Percentiles rank a stretch among this genome's conserved stretches.
Conservation (phyloP, 2,888 invertebrate species). For the Gisinianus flammeolus region DNA sequence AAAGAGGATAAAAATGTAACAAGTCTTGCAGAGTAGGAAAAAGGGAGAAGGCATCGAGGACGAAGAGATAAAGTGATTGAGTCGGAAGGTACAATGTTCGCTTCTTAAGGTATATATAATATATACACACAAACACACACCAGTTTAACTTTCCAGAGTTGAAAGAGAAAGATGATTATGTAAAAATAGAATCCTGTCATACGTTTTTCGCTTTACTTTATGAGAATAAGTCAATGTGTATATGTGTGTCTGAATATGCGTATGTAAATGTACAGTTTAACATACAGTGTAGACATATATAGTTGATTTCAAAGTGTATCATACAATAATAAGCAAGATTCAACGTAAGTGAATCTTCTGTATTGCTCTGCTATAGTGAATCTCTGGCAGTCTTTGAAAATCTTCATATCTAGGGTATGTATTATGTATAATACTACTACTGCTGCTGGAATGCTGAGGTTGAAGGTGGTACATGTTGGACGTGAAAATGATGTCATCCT, state of each 20-base stretch:
- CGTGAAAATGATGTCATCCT: conserved; percentile 29
- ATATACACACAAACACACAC: conserved; percentile 11
- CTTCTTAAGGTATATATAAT: not conserved
- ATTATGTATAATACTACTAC: not conserved
- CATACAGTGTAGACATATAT: not conserved
- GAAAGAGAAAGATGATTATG: conserved; percentile 23
- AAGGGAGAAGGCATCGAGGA: not conserved
- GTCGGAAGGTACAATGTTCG: conserved; percentile 21
- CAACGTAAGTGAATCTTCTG: too few relatives aligned
- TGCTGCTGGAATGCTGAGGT: conserved; percentile 10
- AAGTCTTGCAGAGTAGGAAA: not conserved
- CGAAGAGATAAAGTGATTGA: conserved; percentile 7
- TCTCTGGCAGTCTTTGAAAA: too few relatives aligned
- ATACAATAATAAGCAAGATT: too few relatives aligned
- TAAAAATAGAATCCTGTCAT: conserved; percentile 31
- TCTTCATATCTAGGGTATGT: too few relatives aligned
- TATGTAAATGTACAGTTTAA: not conserved
- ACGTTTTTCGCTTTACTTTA: not conserved
- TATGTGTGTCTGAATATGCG: not conserved
- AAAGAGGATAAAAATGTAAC: not conserved
- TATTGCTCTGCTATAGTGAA: too few relatives aligned
- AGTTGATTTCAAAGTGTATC: not conserved
- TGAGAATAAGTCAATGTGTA: too few relatives aligned
- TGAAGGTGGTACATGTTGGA: conserved; percentile 33
- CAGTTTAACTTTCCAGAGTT: conserved; percentile 19